phyloP scores from a whole-genome alignment of 2,797 vertebrate genomes.

The Kryptopterus vitreolus region DNA sequence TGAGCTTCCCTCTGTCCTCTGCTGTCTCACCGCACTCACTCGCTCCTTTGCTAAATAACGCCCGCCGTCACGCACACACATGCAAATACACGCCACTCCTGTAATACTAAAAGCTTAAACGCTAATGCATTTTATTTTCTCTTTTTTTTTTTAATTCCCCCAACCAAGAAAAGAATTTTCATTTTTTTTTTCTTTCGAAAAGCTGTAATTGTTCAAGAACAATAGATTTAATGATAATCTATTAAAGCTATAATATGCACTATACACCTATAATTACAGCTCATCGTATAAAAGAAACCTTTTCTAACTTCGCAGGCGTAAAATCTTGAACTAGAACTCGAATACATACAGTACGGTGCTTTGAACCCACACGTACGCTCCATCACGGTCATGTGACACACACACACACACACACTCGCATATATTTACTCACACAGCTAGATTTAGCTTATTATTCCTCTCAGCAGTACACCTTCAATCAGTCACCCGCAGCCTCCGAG shows the following conservation, averaged over 20 bases:
- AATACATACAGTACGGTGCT: not conserved
- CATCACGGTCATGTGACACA: not conserved
- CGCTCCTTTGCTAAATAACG: conserved; percentile 64
- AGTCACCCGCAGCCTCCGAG: not conserved
- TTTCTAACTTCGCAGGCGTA: not conserved
- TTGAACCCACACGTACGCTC: not conserved
- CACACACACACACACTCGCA: not conserved
- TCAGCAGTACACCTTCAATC: not conserved
- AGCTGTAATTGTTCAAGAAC: not conserved
- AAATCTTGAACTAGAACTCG: not conserved
- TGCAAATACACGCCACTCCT: not conserved
- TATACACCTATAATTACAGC: not conserved
- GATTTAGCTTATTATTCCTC: not conserved
- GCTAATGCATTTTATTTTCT: no score
- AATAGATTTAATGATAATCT: not conserved
- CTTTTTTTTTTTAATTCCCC: not conserved
- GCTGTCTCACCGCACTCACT: conserved; percentile 69
- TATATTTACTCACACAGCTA: not conserved
- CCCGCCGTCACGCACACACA: conserved; percentile 53
- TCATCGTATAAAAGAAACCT: not conserved
- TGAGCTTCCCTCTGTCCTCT: conserved; percentile 61
- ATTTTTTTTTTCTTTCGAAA: not conserved
- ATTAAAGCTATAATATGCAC: not conserved
- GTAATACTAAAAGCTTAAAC: not conserved
- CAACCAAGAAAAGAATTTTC: not conserved